These are phyloP conservation scores for Amblyraja radiata DNA, from an alignment of 2,797 vertebrate genomes.

Conservation along the genomic window DNA sequence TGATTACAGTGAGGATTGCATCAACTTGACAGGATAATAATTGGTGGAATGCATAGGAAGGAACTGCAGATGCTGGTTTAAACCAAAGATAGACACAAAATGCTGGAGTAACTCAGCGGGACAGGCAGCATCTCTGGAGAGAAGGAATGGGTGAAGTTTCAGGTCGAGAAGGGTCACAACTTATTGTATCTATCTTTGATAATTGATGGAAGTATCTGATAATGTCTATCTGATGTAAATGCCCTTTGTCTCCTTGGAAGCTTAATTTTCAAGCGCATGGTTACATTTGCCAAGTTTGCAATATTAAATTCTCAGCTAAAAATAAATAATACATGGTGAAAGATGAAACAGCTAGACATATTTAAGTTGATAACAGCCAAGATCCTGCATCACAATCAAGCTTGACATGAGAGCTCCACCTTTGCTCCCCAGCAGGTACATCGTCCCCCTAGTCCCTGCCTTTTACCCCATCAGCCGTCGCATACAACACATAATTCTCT, in stretches of 20 bases:
- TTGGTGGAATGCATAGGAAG: background rate
- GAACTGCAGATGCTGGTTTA: no score
- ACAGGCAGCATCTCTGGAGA: no score
- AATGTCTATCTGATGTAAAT: background rate
- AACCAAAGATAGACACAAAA: no score
- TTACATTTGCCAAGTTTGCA: background rate
- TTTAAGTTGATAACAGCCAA: background rate
- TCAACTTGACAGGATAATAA: background rate
- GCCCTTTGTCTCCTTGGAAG: background rate
- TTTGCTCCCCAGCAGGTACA: no score
- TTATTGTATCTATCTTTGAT: no score
- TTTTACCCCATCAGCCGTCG: no score
- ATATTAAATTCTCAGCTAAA: background rate
- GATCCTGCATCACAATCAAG: background rate
- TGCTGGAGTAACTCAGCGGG: no score
- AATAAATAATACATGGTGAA: background rate
- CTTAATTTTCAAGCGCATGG: background rate
- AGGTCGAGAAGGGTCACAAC: no score
- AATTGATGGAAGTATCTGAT: background rate
- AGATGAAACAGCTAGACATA: slow-evolving; percentile 5
- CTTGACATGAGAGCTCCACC: background rate
- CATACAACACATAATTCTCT: no score
- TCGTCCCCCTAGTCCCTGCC: no score
- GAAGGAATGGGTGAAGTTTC: no score
- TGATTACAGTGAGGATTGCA: background rate